Percentiles rank a stretch among this genome's conserved stretches.
phyloP scores from a whole-genome alignment of 30 jellyfish, hydroid and myxozoan genomes.

The Cassiopea andromeda region DNA sequence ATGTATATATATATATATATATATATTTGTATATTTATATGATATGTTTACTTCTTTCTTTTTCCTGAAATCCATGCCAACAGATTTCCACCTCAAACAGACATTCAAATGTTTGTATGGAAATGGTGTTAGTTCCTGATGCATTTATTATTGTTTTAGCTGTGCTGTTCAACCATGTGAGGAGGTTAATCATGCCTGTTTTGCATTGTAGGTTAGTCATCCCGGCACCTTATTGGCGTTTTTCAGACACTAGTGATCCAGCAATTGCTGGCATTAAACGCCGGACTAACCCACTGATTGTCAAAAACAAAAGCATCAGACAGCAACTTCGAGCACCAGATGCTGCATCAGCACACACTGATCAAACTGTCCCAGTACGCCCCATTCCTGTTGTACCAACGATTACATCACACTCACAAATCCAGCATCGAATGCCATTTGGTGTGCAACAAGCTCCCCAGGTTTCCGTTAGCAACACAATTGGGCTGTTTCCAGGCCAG shows the following conservation, averaged over 20 bases:
- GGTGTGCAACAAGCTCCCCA: conserved; percentile 26
- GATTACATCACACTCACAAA: not conserved
- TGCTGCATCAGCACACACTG: conserved; percentile 2
- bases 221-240: conserved; percentile 69
- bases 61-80: no score
- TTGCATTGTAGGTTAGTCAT: conserved; percentile 39
- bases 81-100: no score
- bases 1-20: no score
- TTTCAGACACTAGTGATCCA: conserved; percentile 59
- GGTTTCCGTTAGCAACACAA: not conserved
- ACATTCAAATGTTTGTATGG: no score
- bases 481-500: conserved; percentile 24
- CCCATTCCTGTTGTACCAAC: conserved; percentile 56
- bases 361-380: conserved; percentile 44
- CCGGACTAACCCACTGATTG: conserved; percentile 69
- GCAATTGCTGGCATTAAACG: conserved; percentile 77
- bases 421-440: not conserved
- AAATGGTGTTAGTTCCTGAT: no score
- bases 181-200: no score
- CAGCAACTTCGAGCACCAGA: conserved; percentile 36
- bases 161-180: not conserved
- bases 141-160: not conserved
- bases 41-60: no score
- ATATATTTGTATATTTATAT: no score
- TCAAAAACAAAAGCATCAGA: conserved; percentile 59